Base-by-base conservation (phyloP, 2,113 vertebrate genomes). In the Holacanthus passer region DNA sequence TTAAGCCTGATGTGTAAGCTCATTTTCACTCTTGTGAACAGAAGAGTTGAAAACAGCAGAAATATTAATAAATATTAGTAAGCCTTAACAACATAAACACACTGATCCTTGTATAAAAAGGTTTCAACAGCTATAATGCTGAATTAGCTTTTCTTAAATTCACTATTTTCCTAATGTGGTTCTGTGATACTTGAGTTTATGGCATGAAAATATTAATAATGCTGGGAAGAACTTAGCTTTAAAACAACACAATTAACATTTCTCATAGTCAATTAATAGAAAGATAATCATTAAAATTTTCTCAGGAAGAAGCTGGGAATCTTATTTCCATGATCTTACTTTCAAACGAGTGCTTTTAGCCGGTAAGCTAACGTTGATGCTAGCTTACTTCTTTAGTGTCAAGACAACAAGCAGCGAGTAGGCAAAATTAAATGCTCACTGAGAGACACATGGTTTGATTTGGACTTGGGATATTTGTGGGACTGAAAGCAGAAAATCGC, bases 321-420 rank as follows among this genome's bases (percentile, higher is more conserved):
- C 4, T 16, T 7, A 50, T 14, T 4, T 45, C 13, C 24, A 31
- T 20, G 10, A 31, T 48, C 19, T n/a, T 29, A 32, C 4, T 70
- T 63, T 7, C 22, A 47, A 48, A 43, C 1, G 8, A 16, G 7
- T 43, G 53, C 41, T 76, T 87, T 87, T 48, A 79, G 31, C 29
- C 7, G 7, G 6, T 20, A 22, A 59, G 81, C 86, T 77, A 74
- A 60, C 48, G 43, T 53, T 37, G 41, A 29, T 41, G 58, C 50
- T 82, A 65, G 85, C 87, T 45, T 29, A 50, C 41, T 37, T 20
- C 14, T 83, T 39, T 47, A 48, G 53, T 32, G 52, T n/a, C 29
- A 24, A 63, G n/a, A 19, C 56, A 58, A 32, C 63, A 48, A 39
- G 39, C 64, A 65, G 31, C 79, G n/a, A 2, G 13, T 11, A 71